Evolutionary conservation across 2,888 invertebrate species (phyloP).

Genomic region (Cremastobaeus sp.): DNA sequence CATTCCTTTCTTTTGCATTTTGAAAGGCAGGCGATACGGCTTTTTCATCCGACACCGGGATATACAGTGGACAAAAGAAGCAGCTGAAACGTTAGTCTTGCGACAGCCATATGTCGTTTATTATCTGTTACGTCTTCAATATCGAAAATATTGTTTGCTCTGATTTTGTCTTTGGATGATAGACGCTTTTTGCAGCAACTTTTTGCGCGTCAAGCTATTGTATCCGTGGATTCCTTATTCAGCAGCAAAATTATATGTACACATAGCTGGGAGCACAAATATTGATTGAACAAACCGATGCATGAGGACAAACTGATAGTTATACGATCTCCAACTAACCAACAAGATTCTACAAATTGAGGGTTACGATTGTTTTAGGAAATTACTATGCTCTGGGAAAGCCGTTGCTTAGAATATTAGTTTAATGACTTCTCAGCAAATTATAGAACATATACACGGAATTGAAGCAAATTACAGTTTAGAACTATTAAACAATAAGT

Average conservation of each 20-base stretch:
- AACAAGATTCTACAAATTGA: conserved; percentile 43
- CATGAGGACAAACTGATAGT: conserved; percentile 36
- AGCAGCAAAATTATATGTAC: conserved; percentile 31
- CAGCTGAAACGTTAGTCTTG: conserved; percentile 34
- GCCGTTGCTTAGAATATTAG: conserved; percentile 8
- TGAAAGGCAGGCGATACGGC: conserved; percentile 23
- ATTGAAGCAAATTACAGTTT: no score
- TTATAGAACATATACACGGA: no score
- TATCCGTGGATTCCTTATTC: conserved; percentile 19
- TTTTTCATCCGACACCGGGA: conserved; percentile 24
- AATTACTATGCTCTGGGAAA: conserved; percentile 1
- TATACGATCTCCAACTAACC: conserved; percentile 34
- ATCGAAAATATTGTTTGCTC: conserved; percentile 33
- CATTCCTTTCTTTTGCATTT: conserved; percentile 38
- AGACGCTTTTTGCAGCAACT: background rate
- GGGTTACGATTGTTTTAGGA: conserved; percentile 22
- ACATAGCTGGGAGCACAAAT: conserved; percentile 35
- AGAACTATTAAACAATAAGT: no score
- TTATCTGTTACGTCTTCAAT: conserved; percentile 42
- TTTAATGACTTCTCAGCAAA: no score
- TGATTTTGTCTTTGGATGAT: conserved; percentile 1
- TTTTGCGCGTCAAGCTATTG: conserved; percentile 4
- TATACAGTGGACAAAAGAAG: conserved; percentile 33
- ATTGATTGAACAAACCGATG: conserved; percentile 48
- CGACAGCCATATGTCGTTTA: conserved; percentile 32